Base-by-base conservation (phyloP, 2,797 vertebrate species). In the Sebastes alutus region DNA sequence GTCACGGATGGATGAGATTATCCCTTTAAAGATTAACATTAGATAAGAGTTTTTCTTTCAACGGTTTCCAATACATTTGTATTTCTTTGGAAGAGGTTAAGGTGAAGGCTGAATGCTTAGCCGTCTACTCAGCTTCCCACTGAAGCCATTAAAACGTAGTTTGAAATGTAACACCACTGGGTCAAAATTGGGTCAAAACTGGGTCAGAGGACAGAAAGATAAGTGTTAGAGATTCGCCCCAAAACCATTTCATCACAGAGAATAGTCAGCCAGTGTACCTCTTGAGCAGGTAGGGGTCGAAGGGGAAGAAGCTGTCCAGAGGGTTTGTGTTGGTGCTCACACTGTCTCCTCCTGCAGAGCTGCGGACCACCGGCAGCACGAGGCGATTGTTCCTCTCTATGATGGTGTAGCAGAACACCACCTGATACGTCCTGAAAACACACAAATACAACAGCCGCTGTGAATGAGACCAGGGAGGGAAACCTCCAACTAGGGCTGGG, bases 401-500 rank as follows among this genome's bases (percentile, higher is more conserved):
- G 87, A 99, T 96, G 0, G 97, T 98, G 93, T 99, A 99, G 89
- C 98, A 99, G 93, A 99, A 99, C 72, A 97, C 98, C n/a, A 99
- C 86, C 93, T 99, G 98, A 84, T 99, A 99, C 72, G 97, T 98
- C 93, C 98, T 99, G 84, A 32, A 83, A 83, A 78, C 46, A 60
- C n/a, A 20, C 63, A 61, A 35, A 20, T 8, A 78, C n/a, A 69
- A 3, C 2, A 1, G 42, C 52, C 9, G 30, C 62, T 62, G 42
- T 9, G n/a, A 27, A 11, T 7, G 32, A 14, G 3, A 58, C 2
- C 52, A 3, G 38, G 8, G 49, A 7, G 7, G 56, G 38, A 0
- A n/a, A 13, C 49, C 0, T 49, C 42, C 42, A 49, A 49, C 42
- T 27, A 1, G 25, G 25, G 25, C 54, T 16, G 56, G 56, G 10